phyloP scores from a whole-genome alignment of 2,888 invertebrate species.

The Eupithecia vulgata region DNA sequence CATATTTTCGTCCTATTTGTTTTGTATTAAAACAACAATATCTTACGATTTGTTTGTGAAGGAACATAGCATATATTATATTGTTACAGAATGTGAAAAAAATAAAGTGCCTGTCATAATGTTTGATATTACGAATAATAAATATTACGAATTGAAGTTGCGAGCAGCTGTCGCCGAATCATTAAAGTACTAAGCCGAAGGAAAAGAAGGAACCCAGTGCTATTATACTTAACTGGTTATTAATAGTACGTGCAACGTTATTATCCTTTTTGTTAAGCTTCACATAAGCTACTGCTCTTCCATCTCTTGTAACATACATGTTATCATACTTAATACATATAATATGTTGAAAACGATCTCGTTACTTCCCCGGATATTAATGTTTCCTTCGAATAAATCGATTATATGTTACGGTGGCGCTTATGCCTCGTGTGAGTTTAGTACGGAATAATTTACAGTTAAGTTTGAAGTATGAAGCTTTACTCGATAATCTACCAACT shows the following conservation, averaged over 20 bases:
- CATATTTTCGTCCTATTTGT: no score
- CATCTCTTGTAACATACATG: background rate
- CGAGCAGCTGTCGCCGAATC: no score
- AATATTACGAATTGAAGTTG: no score
- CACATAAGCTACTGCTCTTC: background rate
- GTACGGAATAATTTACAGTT: background rate
- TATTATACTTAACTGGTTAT: background rate
- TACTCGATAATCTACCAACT: no score
- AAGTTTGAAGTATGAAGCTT: background rate
- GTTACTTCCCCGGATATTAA: conserved; percentile 16
- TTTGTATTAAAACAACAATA: no score
- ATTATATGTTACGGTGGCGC: conserved; percentile 9
- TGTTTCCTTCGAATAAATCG: conserved; percentile 16
- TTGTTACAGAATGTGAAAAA: no score
- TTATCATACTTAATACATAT: background rate
- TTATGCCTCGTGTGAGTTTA: background rate
- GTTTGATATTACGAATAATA: no score
- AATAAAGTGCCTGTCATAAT: no score
- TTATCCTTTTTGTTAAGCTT: background rate
- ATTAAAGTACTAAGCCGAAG: no score
- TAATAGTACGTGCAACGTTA: background rate
- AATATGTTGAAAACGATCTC: conserved; percentile 10
- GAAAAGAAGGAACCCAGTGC: no score
- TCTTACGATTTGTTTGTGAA: no score
- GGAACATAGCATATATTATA: no score